These are phyloP conservation scores for Jordanella pulchra DNA, from an alignment of 2,797 vertebrate genomes.

Conservation along the genomic window DNA sequence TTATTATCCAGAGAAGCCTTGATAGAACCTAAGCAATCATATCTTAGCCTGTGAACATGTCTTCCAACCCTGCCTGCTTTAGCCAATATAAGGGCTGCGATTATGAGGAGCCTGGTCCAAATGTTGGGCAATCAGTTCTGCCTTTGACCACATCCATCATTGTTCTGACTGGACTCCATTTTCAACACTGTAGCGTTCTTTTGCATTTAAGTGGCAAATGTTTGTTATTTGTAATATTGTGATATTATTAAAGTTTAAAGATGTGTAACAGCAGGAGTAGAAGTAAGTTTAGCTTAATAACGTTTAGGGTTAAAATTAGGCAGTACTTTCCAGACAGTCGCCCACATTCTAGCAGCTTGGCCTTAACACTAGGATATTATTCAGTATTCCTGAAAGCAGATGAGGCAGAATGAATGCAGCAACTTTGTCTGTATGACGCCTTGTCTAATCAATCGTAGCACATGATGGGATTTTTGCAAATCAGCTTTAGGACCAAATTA, in stretches of 20 bases:
- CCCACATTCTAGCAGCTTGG: constrained; percentile 57
- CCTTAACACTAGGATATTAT: constrained; percentile 38
- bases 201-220: constrained; percentile 24
- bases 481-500: constrained; percentile 84
- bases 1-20: neutral
- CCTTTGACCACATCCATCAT: constrained; percentile 23
- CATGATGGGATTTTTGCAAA: constrained; percentile 79
- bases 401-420: constrained; percentile 4
- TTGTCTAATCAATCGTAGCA: constrained; percentile 60
- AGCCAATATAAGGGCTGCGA: neutral
- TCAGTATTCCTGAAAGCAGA: constrained; percentile 33
- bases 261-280: constrained; percentile 18
- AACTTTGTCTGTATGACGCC: constrained; percentile 31
- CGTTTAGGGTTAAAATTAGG: constrained; percentile 25
- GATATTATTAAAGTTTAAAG: constrained; percentile 6
- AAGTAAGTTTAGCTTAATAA: constrained; percentile 30
- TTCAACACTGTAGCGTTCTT: constrained; percentile 8
- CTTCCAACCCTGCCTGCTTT: neutral
- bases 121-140: constrained; percentile 2
- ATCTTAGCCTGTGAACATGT: constrained; percentile 5
- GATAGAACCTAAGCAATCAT: neutral
- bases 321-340: constrained; percentile 16
- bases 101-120: constrained; percentile 8
- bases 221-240: constrained; percentile 25
- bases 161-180: constrained; percentile 8